Conservation (phyloP, 2,113 vertebrate genomes). For the Blennius ocellaris region DNA sequence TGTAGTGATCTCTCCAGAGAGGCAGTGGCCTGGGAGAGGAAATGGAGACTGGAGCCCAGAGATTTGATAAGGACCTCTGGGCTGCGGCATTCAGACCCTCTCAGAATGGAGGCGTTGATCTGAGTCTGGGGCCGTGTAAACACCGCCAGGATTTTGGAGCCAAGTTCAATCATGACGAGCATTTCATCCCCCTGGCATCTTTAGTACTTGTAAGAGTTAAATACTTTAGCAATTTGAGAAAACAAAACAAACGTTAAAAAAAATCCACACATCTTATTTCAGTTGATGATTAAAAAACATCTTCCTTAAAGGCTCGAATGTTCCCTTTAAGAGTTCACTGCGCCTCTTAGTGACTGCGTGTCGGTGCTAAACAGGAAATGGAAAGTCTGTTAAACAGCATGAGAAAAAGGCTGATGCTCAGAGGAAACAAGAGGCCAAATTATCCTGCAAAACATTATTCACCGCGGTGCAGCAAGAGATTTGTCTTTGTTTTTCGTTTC, state of each 20-base stretch:
- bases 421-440: conserved; percentile 57
- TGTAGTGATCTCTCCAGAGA: conserved; percentile 67
- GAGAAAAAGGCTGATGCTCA: conserved; percentile 72
- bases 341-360: conserved; percentile 30
- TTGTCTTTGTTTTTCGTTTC: no score
- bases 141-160: not conserved
- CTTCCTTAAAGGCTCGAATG: not conserved
- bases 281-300: no score
- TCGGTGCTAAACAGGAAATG: conserved; percentile 70
- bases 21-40: conserved; percentile 57
- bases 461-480: not conserved
- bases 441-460: conserved; percentile 9
- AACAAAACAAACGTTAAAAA: no score
- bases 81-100: conserved; percentile 28
- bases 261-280: no score
- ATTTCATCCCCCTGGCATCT: not conserved
- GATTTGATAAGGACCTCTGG: conserved; percentile 68
- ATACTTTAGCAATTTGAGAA: no score
- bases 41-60: conserved; percentile 59
- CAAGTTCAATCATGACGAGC: conserved; percentile 5
- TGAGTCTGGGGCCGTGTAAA: conserved; percentile 40
- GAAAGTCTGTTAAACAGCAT: conserved; percentile 72
- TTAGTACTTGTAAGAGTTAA: no score
- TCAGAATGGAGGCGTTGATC: conserved; percentile 55
- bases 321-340: conserved; percentile 21